Percentiles rank a stretch among this genome's conserved stretches.
Conservation (phyloP, 2,113 vertebrate genomes). For the Pterocles burchelli region DNA sequence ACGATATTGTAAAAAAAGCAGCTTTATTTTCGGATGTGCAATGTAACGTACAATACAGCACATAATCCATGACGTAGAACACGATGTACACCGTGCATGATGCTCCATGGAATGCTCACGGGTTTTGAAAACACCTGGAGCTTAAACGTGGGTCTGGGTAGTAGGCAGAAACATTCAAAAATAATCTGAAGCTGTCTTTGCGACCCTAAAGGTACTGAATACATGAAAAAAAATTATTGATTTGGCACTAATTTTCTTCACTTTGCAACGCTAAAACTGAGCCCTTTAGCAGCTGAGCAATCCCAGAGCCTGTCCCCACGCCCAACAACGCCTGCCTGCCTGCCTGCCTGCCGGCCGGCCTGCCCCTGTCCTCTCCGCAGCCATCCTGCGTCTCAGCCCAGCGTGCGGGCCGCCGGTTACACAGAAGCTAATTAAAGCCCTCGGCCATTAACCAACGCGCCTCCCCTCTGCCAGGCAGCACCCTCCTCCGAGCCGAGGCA, state of each 20-base stretch:
- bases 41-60: not conserved
- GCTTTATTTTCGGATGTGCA: not conserved
- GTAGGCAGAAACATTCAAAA: not conserved
- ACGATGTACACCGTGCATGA: not conserved
- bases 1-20: not conserved
- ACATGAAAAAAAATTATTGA: not conserved
- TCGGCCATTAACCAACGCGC: accelerated
- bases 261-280: not conserved
- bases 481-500: accelerated
- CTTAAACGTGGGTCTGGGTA: not conserved
- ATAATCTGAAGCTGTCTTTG: not conserved
- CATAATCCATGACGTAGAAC: not conserved
- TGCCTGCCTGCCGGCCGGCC: no score
- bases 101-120: not conserved
- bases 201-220: not conserved
- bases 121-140: not conserved
- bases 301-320: no score
- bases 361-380: accelerated
- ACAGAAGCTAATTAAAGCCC: accelerated
- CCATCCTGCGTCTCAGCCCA: not conserved
- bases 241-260: not conserved
- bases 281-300: not conserved
- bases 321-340: no score
- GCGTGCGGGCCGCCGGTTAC: accelerated
- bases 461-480: accelerated